phyloP scores from a whole-genome alignment of 2,888 invertebrate species.

The Keiferia lycopersicella region DNA sequence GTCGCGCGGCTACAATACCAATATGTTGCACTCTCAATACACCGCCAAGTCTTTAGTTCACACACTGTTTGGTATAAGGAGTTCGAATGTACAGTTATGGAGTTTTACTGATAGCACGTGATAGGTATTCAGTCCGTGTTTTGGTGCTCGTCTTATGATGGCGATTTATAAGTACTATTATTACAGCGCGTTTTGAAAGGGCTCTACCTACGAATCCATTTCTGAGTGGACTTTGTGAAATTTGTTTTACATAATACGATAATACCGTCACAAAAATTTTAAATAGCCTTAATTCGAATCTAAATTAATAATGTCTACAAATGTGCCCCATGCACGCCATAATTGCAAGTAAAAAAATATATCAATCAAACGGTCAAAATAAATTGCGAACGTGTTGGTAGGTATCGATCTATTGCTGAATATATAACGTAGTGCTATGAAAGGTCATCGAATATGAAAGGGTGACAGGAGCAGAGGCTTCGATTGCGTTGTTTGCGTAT shows the following conservation, averaged over 20 bases:
- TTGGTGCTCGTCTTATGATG: no score
- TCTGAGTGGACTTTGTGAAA: no score
- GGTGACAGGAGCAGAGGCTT: slow-evolving; percentile 11
- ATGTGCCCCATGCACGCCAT: no score
- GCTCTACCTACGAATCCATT: no score
- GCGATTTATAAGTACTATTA: no score
- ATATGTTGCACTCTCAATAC: background rate
- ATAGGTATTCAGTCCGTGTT: no score
- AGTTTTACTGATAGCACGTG: background rate
- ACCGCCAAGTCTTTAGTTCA: background rate
- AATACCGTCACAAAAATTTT: no score
- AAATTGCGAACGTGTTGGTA: background rate
- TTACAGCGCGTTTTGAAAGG: no score
- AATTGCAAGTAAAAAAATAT: no score
- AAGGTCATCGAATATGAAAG: background rate
- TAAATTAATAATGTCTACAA: no score
- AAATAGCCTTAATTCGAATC: no score
- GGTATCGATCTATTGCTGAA: background rate
- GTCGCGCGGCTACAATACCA: background rate
- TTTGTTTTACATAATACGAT: no score
- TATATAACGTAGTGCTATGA: background rate
- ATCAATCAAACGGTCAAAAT: background rate
- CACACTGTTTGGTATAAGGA: slow-evolving; percentile 3
- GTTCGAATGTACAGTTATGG: background rate
- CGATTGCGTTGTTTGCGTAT: slow-evolving; percentile 47